phyloP scores from a whole-genome alignment of 2,113 vertebrate genomes.

The Climacteris rufus region DNA sequence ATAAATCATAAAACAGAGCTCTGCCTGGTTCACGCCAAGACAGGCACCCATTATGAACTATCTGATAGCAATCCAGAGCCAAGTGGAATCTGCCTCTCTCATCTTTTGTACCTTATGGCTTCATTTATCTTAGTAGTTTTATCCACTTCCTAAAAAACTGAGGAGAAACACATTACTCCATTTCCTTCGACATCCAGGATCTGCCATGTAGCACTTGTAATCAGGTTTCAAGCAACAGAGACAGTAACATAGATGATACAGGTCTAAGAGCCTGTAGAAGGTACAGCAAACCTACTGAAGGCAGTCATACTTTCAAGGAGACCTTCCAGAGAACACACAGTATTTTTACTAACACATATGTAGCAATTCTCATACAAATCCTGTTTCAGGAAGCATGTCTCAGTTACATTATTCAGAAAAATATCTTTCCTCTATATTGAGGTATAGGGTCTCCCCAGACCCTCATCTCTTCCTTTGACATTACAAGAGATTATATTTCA shows the following conservation, averaged over 20 bases:
- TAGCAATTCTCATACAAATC: neutral
- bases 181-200: neutral
- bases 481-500: neutral
- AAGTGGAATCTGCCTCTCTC: neutral
- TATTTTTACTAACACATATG: neutral
- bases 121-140: neutral
- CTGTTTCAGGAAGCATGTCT: neutral
- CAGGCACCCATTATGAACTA: neutral
- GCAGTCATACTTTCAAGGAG: neutral
- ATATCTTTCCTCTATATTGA: neutral
- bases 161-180: neutral
- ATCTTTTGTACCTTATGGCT: neutral
- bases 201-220: neutral
- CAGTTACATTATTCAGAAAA: neutral
- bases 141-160: neutral
- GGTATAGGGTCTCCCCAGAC: neutral
- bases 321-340: neutral
- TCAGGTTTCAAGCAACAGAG: neutral
- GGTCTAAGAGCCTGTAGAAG: neutral
- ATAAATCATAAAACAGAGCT: neutral
- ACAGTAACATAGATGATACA: neutral
- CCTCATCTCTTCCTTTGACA: neutral
- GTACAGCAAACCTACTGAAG: neutral
- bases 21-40: neutral
- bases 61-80: neutral